phyloP scores from a whole-genome alignment of 2,113 vertebrate species.

The Coreoperca whiteheadi region DNA sequence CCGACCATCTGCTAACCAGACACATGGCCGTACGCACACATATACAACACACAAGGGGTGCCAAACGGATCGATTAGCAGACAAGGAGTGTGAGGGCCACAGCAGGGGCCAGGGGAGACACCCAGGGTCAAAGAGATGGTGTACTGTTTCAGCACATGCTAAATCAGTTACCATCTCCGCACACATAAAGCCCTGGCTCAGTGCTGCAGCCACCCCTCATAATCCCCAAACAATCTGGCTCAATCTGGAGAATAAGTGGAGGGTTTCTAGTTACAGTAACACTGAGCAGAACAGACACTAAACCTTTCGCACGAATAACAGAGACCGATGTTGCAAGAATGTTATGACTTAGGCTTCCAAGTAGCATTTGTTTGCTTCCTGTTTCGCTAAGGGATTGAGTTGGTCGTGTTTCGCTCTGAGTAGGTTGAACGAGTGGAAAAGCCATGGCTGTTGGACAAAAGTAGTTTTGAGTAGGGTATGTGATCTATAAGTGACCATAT shows the following conservation, averaged over 20 bases:
- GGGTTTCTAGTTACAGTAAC: slow-evolving; percentile 78
- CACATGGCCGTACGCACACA: slow-evolving; percentile 52
- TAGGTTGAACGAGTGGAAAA: slow-evolving; percentile 18
- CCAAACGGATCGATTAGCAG: slow-evolving; percentile 86
- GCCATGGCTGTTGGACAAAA: background rate
- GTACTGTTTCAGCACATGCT: slow-evolving; percentile 86
- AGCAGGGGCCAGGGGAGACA: slow-evolving; percentile 76
- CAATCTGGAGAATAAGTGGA: slow-evolving; percentile 81
- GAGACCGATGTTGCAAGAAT: slow-evolving; percentile 34
- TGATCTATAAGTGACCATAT: slow-evolving; percentile 14
- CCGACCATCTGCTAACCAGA: slow-evolving; percentile 84
- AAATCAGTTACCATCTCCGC: slow-evolving; percentile 84
- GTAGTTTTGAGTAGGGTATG: background rate
- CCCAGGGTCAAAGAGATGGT: slow-evolving; percentile 84
- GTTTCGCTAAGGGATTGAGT: slow-evolving; percentile 36
- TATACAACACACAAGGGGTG: slow-evolving; percentile 70
- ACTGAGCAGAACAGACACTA: slow-evolving; percentile 57
- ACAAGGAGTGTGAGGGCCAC: slow-evolving; percentile 78
- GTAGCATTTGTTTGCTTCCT: slow-evolving; percentile 63
- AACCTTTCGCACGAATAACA: slow-evolving; percentile 35
- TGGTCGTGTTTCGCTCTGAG: slow-evolving; percentile 27
- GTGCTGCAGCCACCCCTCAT: slow-evolving; percentile 71
- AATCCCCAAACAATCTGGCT: slow-evolving; percentile 84
- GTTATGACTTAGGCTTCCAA: slow-evolving; percentile 47
- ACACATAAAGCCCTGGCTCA: slow-evolving; percentile 75